Evolutionary conservation across 2,797 vertebrate species (phyloP).

Genomic region (Jordanella pulchra): DNA sequence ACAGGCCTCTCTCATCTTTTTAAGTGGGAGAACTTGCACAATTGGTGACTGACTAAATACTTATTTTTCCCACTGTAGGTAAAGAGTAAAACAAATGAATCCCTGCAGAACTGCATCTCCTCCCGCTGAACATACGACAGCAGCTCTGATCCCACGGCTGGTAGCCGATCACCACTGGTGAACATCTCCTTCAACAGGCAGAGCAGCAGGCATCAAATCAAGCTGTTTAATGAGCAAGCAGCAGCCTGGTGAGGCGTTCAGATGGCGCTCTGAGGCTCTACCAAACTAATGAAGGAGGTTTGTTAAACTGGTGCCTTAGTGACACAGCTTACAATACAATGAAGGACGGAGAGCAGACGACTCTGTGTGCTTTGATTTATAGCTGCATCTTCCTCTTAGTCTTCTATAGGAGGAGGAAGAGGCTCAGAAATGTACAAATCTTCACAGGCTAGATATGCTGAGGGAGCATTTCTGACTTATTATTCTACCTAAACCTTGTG

Average conservation of each 20-base stretch:
- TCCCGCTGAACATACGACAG: background rate
- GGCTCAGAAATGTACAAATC: background rate
- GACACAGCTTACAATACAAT: constrained; percentile 61
- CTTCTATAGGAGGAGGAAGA: constrained; percentile 4
- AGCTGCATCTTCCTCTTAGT: constrained; percentile 11
- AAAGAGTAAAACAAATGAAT: background rate
- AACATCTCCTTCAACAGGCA: constrained; percentile 12
- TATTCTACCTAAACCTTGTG: no score
- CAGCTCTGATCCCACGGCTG: background rate
- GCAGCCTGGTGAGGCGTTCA: background rate
- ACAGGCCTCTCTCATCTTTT: no score
- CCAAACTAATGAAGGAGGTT: constrained; percentile 52
- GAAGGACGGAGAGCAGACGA: constrained; percentile 40
- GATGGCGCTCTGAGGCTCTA: background rate
- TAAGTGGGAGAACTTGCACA: no score
- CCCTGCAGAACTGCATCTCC: background rate
- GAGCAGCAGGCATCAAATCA: background rate
- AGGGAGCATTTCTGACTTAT: background rate
- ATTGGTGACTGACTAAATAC: no score
- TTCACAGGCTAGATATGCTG: background rate
- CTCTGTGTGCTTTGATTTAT: constrained; percentile 23
- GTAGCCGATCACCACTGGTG: background rate
- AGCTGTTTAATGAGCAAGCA: constrained; percentile 19
- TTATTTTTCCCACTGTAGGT: no score
- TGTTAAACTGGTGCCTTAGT: constrained; percentile 69